Evolutionary conservation across 2,888 invertebrate genomes (phyloP), one percentile per base, ranked within the genome.

Genomic region (Drosophila formosana): DNA sequence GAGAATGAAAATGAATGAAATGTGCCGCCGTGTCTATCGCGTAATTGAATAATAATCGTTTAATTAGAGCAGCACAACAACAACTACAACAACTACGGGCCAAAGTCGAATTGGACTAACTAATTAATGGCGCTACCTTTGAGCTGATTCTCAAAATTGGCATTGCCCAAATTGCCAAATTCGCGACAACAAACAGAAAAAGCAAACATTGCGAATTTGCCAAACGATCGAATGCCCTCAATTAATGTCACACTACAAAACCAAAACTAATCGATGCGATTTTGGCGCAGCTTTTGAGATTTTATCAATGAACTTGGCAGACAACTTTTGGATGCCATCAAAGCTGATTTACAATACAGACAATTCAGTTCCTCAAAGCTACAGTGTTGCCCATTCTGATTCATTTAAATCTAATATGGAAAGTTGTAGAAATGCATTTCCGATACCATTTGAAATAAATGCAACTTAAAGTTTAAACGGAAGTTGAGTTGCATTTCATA

Each of bases 21-120:
- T 46, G 50, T 57, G 78, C 67, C 66, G 60, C 55, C 70, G 53
- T 25, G 55, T 56, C 57, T 64, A 50, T 67, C 66, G 13, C 25
- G 47, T 77, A 75, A 78, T 75, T 75, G 75, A 68, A 78, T 75
- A 77, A 78, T 79, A 79, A 78, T 78, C 80, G 76, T 80, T 80
- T 78, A 79, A 79, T 79, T 78, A 72, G 78, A 63, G 23, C n/a
- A 41, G 18, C 6, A n/a, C 39, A 43, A 34, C 30, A 23, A 37
- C 56, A 46, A 53, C 61, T 1, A n/a, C 39, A 43, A 34, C 30
- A 23, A 37, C 56, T 50, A 53, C 61, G 63, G 63, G 45, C 63
- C 78, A 75, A 67, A 72, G 72, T 76, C 80, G 68, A 76, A 76
- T 63, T 77, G 68, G 66, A 66, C 47, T 34, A 72, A 34, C 50